Evolutionary conservation across 2,113 vertebrate species (phyloP).

Genomic region (Lycaon pictus): DNA sequence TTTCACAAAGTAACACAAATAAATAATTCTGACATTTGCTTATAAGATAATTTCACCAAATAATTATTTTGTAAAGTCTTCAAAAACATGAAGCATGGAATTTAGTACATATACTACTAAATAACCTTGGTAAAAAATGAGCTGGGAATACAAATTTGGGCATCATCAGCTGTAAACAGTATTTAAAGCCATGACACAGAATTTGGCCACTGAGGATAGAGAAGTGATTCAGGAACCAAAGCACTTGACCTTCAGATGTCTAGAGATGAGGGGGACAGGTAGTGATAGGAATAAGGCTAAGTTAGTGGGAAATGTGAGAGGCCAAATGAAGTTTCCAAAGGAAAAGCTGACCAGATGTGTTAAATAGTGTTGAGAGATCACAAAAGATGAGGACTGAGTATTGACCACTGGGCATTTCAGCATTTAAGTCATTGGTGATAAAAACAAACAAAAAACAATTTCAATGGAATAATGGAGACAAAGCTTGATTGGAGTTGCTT

Average conservation of each 20-base stretch:
- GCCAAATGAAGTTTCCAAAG: neutral
- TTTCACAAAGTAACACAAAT: slow-evolving; percentile 15
- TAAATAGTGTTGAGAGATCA: neutral
- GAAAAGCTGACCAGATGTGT: neutral
- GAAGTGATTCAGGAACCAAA: neutral
- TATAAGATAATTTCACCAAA: neutral
- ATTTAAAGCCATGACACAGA: neutral
- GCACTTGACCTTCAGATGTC: neutral
- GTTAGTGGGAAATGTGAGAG: neutral
- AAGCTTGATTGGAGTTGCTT: neutral
- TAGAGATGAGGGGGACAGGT: neutral
- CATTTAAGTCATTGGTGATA: neutral
- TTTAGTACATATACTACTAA: neutral
- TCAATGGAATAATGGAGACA: neutral
- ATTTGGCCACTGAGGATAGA: neutral
- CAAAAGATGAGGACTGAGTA: neutral
- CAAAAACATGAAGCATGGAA: neutral
- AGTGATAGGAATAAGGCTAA: neutral
- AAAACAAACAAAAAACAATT: neutral
- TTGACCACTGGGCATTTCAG: neutral
- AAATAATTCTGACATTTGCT: neutral
- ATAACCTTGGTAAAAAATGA: neutral
- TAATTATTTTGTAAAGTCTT: neutral
- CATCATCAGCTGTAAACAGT: neutral
- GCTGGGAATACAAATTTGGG: neutral